Conservation (phyloP, 1,140 invertebrate species). For the Euura saliciscinereae region DNA sequence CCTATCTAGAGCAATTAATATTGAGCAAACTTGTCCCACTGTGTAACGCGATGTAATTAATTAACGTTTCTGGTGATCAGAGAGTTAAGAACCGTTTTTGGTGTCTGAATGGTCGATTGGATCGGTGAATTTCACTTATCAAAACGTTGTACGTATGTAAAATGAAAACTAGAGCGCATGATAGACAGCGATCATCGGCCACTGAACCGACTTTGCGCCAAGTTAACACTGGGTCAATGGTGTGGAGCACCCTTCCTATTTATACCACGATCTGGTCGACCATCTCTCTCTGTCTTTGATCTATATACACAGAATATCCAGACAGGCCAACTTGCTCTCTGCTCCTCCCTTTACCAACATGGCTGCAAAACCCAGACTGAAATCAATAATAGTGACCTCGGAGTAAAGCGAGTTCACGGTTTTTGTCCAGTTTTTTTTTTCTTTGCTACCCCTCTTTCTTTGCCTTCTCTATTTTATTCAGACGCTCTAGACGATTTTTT, state of each 20-base stretch:
- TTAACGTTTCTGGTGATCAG: no score
- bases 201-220: conserved; percentile 48
- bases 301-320: conserved; percentile 38
- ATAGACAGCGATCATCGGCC: background rate
- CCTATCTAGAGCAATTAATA: no score
- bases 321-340: conserved; percentile 18
- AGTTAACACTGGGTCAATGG: conserved; percentile 59
- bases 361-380: conserved; percentile 24
- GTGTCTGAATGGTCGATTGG: no score
- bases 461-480: conserved; percentile 30
- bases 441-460: no score
- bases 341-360: conserved; percentile 9
- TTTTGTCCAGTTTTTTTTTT: conserved; percentile 29
- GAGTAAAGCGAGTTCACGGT: background rate
- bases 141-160: background rate
- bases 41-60: no score
- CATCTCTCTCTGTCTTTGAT: conserved; percentile 37
- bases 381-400: conserved; percentile 49
- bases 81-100: no score
- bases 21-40: no score
- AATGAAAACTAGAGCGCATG: background rate
- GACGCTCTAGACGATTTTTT: no score
- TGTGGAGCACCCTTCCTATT: conserved; percentile 57
- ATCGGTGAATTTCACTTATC: background rate
- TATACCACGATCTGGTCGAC: conserved; percentile 40